Evolutionary conservation across 2,888 invertebrate species (phyloP).

Genomic region (Phortica magna): DNA sequence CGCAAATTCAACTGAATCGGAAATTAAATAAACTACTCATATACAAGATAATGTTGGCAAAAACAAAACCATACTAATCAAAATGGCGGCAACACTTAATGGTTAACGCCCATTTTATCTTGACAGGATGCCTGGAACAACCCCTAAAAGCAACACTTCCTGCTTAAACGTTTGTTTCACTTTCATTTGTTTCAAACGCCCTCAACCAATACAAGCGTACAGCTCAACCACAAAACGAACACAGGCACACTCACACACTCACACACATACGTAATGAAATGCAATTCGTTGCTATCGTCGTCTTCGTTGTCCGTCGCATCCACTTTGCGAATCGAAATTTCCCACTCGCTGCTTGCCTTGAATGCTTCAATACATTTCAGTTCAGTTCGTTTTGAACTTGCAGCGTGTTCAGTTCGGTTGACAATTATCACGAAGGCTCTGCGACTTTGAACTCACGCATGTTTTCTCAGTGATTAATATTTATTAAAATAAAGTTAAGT

Average conservation of each 20-base stretch:
- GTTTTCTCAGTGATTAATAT: neutral
- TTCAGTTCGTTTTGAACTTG: conserved; percentile 56
- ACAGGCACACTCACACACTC: neutral
- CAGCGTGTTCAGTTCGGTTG: conserved; percentile 46
- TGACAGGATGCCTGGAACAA: conserved; percentile 42
- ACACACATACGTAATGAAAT: conserved; percentile 40
- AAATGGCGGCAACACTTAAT: conserved; percentile 69
- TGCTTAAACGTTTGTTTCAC: conserved; percentile 32
- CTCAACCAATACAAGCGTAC: conserved; percentile 36
- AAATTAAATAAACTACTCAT: conserved; percentile 31
- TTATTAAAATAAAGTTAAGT: neutral
- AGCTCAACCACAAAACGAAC: conserved; percentile 11
- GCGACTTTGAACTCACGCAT: neutral
- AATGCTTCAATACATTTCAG: conserved; percentile 56
- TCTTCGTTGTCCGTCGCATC: neutral
- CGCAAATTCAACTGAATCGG: conserved; percentile 42
- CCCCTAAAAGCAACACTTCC: conserved; percentile 56
- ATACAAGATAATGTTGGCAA: neutral
- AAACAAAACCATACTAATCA: conserved; percentile 41
- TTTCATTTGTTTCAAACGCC: neutral
- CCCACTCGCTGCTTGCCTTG: conserved; percentile 58
- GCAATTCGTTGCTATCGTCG: conserved; percentile 49
- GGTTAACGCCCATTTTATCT: conserved; percentile 52
- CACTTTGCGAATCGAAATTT: neutral
- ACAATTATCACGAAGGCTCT: neutral